Percentiles rank a stretch among this genome's conserved stretches.
Evolutionary conservation across 2,888 invertebrate genomes (phyloP).

Genomic region (Gortyna flavago): DNA sequence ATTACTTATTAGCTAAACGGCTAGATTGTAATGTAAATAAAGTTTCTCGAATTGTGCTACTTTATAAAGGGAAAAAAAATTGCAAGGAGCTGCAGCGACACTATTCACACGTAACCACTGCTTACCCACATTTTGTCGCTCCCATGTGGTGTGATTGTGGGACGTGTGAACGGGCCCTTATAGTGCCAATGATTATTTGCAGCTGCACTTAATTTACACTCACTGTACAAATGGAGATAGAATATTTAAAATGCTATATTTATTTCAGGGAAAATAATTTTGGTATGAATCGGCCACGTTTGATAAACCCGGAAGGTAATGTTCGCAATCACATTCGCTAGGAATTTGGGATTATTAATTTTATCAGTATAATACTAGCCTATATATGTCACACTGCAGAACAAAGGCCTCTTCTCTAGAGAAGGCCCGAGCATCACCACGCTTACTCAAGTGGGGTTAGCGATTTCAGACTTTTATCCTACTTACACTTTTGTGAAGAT

Average conservation of each 20-base stretch:
- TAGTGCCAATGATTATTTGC: neutral
- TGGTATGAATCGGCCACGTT: neutral
- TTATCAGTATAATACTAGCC: too few relatives aligned
- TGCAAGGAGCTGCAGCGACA: neutral
- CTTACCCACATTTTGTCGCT: neutral
- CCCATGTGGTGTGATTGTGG: neutral
- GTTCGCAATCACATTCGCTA: neutral
- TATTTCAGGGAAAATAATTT: conserved; percentile 9
- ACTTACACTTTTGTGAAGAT: too few relatives aligned
- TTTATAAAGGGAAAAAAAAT: too few relatives aligned
- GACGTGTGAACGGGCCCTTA: neutral
- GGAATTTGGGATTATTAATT: neutral
- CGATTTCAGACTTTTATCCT: neutral
- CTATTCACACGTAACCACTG: neutral
- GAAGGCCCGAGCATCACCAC: neutral
- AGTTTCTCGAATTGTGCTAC: too few relatives aligned
- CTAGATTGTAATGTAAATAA: too few relatives aligned
- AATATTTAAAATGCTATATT: conserved; percentile 28
- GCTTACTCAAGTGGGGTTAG: neutral
- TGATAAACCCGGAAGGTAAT: neutral
- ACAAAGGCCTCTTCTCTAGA: neutral
- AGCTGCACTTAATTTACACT: neutral
- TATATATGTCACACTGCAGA: too few relatives aligned
- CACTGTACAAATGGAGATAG: conserved; percentile 35
- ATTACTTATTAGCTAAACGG: too few relatives aligned